These are phyloP conservation scores for Lycocorax pyrrhopterus DNA, from an alignment of 2,113 vertebrate species.

Conservation along the genomic window DNA sequence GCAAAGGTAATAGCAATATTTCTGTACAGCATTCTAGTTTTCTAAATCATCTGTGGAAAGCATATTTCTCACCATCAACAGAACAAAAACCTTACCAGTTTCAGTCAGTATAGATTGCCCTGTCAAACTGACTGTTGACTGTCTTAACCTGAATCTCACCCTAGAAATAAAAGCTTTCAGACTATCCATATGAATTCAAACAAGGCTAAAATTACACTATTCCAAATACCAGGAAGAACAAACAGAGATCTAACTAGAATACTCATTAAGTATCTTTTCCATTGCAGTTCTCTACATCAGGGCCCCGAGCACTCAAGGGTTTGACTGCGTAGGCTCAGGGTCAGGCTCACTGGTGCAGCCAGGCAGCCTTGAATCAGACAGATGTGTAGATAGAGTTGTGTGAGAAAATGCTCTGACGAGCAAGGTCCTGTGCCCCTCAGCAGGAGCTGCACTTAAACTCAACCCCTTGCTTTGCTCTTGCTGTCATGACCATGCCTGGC, in stretches of 20 bases:
- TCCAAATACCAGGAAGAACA: background rate
- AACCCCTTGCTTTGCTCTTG: background rate
- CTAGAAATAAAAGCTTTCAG: background rate
- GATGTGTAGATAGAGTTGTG: background rate
- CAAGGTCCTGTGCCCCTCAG: background rate
- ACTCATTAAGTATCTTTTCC: background rate
- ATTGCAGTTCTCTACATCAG: background rate
- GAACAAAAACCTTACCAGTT: background rate
- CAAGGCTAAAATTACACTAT: background rate
- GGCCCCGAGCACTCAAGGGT: accelerated
- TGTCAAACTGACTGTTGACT: background rate
- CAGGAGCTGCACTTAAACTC: background rate
- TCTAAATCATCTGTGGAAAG: background rate
- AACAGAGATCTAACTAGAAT: background rate
- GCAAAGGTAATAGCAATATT: background rate
- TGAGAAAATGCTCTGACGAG: background rate
- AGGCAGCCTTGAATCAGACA: background rate
- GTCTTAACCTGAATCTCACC: background rate
- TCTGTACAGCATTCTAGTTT: background rate
- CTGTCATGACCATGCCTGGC: background rate
- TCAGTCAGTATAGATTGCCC: background rate
- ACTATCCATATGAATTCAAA: background rate
- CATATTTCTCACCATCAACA: background rate
- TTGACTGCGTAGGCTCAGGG: background rate
- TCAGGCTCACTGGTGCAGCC: background rate